Conservation (phyloP, 1,140 invertebrate genomes). For the Phenacoccus solenopsis region DNA sequence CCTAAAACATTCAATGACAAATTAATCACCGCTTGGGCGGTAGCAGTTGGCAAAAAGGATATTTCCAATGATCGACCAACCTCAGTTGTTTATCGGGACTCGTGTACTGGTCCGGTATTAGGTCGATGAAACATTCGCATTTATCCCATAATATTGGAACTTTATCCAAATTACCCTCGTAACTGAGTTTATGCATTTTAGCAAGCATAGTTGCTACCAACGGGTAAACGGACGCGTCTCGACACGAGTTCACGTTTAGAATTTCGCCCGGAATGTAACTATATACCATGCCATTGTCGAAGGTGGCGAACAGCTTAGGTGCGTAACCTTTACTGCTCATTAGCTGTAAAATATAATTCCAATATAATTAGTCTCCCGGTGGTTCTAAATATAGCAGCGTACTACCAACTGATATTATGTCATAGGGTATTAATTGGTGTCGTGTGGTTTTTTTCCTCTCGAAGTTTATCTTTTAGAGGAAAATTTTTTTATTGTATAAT, state of each 20-base stretch:
- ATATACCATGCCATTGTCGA: slow-evolving; percentile 89
- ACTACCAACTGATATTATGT: too few relatives aligned
- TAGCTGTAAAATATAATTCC: slow-evolving; percentile 38
- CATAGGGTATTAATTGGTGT: too few relatives aligned
- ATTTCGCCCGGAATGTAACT: slow-evolving; percentile 77
- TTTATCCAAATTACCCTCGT: slow-evolving; percentile 31
- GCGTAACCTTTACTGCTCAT: slow-evolving; percentile 63
- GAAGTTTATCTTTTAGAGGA: too few relatives aligned
- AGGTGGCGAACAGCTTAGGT: slow-evolving; percentile 76
- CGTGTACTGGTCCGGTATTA: slow-evolving; percentile 52
- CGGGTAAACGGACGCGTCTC: slow-evolving; percentile 52
- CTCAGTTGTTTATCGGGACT: slow-evolving; percentile 47
- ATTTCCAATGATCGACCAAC: slow-evolving; percentile 31
- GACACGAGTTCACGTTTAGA: slow-evolving; percentile 54
- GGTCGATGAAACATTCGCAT: slow-evolving; percentile 54
- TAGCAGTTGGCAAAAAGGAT: not conserved
- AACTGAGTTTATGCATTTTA: slow-evolving; percentile 53
- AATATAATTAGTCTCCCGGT: too few relatives aligned
- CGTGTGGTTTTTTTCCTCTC: too few relatives aligned
- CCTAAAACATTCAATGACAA: slow-evolving; percentile 37
- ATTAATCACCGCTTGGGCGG: slow-evolving; percentile 1
- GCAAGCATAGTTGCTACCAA: slow-evolving; percentile 69
- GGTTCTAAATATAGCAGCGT: too few relatives aligned
- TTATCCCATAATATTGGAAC: slow-evolving; percentile 53
- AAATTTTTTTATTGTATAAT: too few relatives aligned